phyloP scores from a whole-genome alignment of 2,888 invertebrate species.

The Villa cingulata region DNA sequence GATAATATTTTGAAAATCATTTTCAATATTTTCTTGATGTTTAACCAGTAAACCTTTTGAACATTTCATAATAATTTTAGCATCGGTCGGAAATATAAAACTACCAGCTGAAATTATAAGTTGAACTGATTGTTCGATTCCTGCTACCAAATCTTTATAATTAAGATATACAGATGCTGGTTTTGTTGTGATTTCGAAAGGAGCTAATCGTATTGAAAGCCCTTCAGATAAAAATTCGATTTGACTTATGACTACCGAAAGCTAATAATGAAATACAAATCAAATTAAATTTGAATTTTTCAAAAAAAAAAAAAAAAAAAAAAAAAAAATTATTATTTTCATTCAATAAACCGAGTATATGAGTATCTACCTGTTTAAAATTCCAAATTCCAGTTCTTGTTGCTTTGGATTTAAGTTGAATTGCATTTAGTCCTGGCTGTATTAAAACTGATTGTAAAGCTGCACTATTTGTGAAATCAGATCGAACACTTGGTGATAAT shows the following conservation, averaged over 20 bases:
- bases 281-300: not conserved
- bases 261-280: conserved; percentile 13
- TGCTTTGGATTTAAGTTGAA: conserved; percentile 46
- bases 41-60: conserved; percentile 36
- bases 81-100: conserved; percentile 53
- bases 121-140: conserved; percentile 63
- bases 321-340: not conserved
- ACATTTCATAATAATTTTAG: conserved; percentile 31
- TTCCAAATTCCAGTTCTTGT: conserved; percentile 55
- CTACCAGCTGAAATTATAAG: conserved; percentile 67
- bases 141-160: conserved; percentile 62
- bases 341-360: not conserved
- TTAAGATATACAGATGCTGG: conserved; percentile 41
- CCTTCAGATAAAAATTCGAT: conserved; percentile 58
- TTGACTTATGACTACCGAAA: conserved; percentile 38
- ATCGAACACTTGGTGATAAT: conserved; percentile 49
- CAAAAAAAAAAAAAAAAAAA: not conserved
- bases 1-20: conserved; percentile 29
- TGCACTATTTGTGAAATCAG: conserved; percentile 51
- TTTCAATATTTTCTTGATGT: conserved; percentile 3
- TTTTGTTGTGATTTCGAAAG: conserved; percentile 37
- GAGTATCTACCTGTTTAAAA: conserved; percentile 46
- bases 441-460: conserved; percentile 38
- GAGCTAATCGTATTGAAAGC: conserved; percentile 34
- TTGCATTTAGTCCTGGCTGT: conserved; percentile 51